These are phyloP conservation scores for Garra rufa DNA, from an alignment of 2,113 vertebrate species.

Conservation along the genomic window DNA sequence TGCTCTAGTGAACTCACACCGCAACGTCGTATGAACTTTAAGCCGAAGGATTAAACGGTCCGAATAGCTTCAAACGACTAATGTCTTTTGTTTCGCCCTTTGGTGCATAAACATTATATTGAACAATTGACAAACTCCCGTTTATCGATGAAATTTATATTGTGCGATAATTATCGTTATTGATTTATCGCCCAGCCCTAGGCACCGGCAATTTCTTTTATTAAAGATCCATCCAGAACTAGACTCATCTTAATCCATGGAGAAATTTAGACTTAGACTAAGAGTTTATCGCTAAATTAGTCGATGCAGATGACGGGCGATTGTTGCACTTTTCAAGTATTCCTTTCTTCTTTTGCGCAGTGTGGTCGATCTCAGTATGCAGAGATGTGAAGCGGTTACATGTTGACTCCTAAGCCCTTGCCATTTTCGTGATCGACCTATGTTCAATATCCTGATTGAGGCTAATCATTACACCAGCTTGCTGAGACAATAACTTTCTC, in stretches of 20 bases:
- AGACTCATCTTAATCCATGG: neutral
- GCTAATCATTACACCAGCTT: slow-evolving; percentile 75
- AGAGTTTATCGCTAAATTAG: neutral
- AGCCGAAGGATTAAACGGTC: too few relatives aligned
- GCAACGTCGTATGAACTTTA: too few relatives aligned
- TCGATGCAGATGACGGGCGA: neutral
- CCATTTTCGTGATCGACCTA: slow-evolving; percentile 78
- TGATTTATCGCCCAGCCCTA: too few relatives aligned
- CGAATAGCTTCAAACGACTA: too few relatives aligned
- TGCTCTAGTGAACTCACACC: too few relatives aligned
- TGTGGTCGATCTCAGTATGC: slow-evolving; percentile 66
- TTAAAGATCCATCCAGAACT: neutral
- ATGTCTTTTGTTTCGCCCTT: too few relatives aligned
- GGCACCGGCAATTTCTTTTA: neutral
- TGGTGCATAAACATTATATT: too few relatives aligned
- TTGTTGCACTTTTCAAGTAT: neutral
- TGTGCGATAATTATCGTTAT: too few relatives aligned
- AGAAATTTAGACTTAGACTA: neutral
- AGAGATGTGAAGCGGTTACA: slow-evolving; percentile 29
- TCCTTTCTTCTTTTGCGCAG: neutral
- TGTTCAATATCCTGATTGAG: slow-evolving; percentile 78
- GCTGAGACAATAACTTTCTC: slow-evolving; percentile 77
- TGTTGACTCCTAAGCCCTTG: slow-evolving; percentile 71
- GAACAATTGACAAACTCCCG: too few relatives aligned
- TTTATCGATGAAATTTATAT: too few relatives aligned